Base-by-base conservation (phyloP, 2,888 invertebrate species). In the Entomobrya multifasciata region DNA sequence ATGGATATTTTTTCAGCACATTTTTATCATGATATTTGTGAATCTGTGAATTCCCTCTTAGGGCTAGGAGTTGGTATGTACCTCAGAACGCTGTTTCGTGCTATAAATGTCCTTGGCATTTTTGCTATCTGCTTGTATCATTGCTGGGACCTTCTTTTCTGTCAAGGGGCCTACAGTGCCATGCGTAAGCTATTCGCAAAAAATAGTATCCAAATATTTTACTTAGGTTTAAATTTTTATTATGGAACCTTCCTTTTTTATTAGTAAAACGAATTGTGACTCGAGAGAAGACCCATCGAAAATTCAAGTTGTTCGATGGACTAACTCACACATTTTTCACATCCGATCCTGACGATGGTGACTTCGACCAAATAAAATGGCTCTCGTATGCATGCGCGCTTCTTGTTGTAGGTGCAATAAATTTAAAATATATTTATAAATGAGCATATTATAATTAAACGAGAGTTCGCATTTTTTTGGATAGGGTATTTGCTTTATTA, bases 41-140 rank as follows among this genome's bases (percentile, higher is more conserved):
- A 57, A 57, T 3, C 57, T 57, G 4, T 49, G 20, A 52, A 52
- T 10, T 62, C 11, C 20, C 17, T 44, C 83, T 15, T 30, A 90
- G 89, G 90, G 0, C 20, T 90, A 11, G 87, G 88, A 6, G 70
- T 88, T 6, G 89, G 86, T 0, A 47, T 88, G 22, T 90, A 86
- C 49, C n/a, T 88, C 15, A 72, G 90, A 27, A 89, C 90, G 30
- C 20, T 90, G 8, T 55, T 77, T 13, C 74, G 83, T 10, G 90
- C 86, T 13, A 10, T 89, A 8, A 72, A 80, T 44, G 44, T 77
- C 17, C 11, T 88, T 0, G 88, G 80, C 11, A 49, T 17, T 13
- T 84, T 83, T 65, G 60, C 86, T 1, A 87, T 76, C 25, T 84
- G 79, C 44, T 36, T 79, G 57, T 80, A 82, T 57, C 86, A 88